Percentiles rank a stretch among this genome's conserved stretches.
phyloP scores from a whole-genome alignment of 2,888 invertebrate genomes.

The Laspeyria flexula region DNA sequence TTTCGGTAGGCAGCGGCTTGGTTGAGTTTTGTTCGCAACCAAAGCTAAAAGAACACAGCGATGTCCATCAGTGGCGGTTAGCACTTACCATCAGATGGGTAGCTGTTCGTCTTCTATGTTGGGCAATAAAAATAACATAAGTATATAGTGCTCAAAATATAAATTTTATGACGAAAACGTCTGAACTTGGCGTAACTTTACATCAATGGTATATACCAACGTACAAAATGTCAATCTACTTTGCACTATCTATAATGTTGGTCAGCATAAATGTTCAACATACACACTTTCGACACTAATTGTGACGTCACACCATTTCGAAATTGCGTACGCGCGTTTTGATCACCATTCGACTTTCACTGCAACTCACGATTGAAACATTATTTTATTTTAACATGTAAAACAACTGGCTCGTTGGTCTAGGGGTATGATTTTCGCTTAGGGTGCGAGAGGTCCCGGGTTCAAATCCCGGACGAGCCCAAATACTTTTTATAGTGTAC shows the following conservation, averaged over 20 bases:
- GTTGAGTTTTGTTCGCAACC: no score
- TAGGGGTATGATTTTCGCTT: conserved; percentile 58
- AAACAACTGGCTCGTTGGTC: conserved; percentile 52
- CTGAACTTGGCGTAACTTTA: background rate
- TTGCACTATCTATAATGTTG: background rate
- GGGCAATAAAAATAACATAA: no score
- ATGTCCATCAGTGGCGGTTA: no score
- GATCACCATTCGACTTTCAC: conserved; percentile 12
- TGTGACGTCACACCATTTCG: conserved; percentile 2
- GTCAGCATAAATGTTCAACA: background rate
- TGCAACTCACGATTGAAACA: background rate
- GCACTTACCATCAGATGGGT: no score
- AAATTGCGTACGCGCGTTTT: background rate
- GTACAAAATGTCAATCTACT: background rate
- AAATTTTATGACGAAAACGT: background rate
- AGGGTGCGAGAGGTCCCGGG: conserved; percentile 67
- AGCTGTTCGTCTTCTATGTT: no score
- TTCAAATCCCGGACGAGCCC: conserved; percentile 87
- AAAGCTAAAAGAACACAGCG: no score
- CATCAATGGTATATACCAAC: background rate
- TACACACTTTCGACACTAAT: background rate
- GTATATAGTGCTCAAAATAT: no score
- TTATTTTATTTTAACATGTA: fast-evolving
- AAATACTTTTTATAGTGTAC: conserved; percentile 40
- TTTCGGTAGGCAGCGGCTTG: no score